Evolutionary conservation across 1,140 invertebrate species (phyloP).

Genomic region (Drosophila sturtevanti): DNA sequence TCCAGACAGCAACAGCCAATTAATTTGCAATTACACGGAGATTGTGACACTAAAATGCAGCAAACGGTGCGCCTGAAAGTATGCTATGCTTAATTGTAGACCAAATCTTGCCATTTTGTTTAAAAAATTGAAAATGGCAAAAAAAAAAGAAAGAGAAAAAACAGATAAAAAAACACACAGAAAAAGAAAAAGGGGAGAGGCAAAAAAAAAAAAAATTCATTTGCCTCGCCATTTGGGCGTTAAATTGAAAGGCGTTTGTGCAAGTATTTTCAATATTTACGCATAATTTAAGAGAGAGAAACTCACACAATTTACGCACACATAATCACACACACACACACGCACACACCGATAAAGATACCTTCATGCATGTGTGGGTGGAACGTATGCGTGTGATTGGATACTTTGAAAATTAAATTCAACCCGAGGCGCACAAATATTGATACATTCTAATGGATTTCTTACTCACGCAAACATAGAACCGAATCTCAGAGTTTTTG

Average conservation of each 20-base stretch:
- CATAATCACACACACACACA: not conserved
- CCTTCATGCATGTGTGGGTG: slow-evolving; percentile 2
- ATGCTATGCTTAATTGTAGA: slow-evolving; percentile 23
- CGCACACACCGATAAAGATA: not conserved
- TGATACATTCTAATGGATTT: slow-evolving; percentile 82
- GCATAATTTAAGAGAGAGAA: slow-evolving; percentile 63
- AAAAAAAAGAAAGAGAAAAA: not conserved
- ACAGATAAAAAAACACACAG: too few species aligned
- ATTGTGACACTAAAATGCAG: slow-evolving; percentile 19
- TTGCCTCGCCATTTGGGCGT: slow-evolving; percentile 46
- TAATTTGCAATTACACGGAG: slow-evolving; percentile 67
- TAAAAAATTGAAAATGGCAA: not conserved
- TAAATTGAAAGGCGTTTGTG: slow-evolving; percentile 70
- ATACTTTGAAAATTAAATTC: slow-evolving; percentile 80
- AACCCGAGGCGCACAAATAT: slow-evolving; percentile 77
- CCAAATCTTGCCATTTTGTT: not conserved
- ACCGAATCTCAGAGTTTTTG: slow-evolving; percentile 16
- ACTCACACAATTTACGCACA: slow-evolving; percentile 1
- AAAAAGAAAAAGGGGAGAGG: too few species aligned
- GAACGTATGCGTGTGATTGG: slow-evolving; percentile 31
- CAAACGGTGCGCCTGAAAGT: slow-evolving; percentile 42
- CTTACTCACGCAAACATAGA: slow-evolving; percentile 40
- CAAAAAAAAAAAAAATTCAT: slow-evolving; percentile 38
- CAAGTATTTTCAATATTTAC: slow-evolving; percentile 75
- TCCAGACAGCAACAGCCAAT: slow-evolving; percentile 36